Conservation (phyloP, 2,113 vertebrate genomes). For the Apodemus speciosus region DNA sequence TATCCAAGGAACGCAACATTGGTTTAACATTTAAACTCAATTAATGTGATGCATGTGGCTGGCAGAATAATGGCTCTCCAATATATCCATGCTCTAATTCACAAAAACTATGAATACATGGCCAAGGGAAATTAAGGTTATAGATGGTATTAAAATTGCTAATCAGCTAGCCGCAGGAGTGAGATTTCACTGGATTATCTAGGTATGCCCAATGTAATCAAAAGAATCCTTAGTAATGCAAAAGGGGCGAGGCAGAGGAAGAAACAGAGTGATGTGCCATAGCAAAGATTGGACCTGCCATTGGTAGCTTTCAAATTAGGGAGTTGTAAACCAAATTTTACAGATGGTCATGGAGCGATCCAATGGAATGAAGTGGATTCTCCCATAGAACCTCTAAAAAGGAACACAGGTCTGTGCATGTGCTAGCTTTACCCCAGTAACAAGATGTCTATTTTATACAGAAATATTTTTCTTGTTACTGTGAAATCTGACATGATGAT, state of each 20-base stretch:
- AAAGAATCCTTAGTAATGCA: background rate
- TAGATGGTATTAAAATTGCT: background rate
- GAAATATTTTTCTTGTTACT: background rate
- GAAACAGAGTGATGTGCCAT: background rate
- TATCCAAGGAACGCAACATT: constrained; percentile 13
- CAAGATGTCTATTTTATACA: background rate
- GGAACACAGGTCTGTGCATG: background rate
- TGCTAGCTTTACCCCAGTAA: background rate
- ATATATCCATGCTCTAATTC: background rate
- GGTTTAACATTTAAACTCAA: constrained; percentile 16
- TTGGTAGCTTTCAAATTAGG: background rate
- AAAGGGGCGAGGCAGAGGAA: background rate
- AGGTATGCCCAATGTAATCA: background rate
- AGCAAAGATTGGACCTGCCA: background rate
- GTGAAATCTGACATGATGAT: background rate
- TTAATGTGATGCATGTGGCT: background rate
- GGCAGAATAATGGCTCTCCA: background rate
- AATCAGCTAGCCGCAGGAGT: background rate
- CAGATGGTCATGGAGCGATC: background rate
- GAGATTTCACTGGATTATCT: background rate
- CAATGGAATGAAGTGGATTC: background rate
- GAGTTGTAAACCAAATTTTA: background rate
- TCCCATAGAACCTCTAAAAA: background rate
- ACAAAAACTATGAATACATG: background rate
- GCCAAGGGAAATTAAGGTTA: background rate